Evolutionary conservation across 2,113 vertebrate species (phyloP).

Genomic region (Ceuthmochares aereus): DNA sequence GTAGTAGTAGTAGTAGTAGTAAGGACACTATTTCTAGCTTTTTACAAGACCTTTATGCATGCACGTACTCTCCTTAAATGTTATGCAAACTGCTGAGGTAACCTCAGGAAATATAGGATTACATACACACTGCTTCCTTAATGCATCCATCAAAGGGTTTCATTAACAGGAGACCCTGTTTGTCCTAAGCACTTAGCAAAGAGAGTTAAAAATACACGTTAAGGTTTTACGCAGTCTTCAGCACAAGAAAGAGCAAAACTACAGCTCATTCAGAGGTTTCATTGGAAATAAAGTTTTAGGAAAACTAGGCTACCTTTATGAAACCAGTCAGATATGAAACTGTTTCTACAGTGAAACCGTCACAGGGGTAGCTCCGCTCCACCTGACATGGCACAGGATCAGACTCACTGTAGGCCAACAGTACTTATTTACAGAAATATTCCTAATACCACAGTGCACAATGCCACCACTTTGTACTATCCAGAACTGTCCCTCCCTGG

Average conservation of each 20-base stretch:
- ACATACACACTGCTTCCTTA: slow-evolving; percentile 24
- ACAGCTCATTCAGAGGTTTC: neutral
- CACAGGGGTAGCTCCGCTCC: neutral
- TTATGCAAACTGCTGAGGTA: slow-evolving; percentile 9
- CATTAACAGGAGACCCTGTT: slow-evolving; percentile 35
- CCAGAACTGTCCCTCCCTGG: neutral
- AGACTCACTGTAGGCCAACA: neutral
- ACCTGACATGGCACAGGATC: neutral
- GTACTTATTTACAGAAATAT: neutral
- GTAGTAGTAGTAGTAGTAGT: neutral
- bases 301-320: slow-evolving; percentile 6
- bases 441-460: neutral
- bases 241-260: neutral
- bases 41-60: neutral
- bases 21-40: neutral
- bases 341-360: neutral
- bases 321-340: neutral
- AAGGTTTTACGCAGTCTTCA: neutral
- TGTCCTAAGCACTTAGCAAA: slow-evolving; percentile 35
- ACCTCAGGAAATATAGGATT: slow-evolving; percentile 57
- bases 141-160: slow-evolving; percentile 57
- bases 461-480: neutral
- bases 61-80: neutral
- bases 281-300: slow-evolving; percentile 2
- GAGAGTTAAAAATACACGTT: slow-evolving; percentile 14